Base-by-base conservation (phyloP, 1,140 invertebrate species). In the Diorhabda carinulata region DNA sequence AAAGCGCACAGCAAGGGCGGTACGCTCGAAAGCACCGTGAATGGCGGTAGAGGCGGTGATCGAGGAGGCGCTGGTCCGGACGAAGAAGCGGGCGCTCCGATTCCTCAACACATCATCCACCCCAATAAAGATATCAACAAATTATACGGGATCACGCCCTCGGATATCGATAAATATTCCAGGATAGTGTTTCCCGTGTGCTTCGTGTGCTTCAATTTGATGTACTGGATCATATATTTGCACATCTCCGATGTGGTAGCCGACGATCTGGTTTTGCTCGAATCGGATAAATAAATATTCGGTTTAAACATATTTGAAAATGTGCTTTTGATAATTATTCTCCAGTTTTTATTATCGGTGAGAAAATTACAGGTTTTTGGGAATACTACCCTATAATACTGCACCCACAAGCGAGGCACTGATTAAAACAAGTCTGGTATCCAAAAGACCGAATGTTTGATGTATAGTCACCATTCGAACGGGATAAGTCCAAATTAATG, bases 221-320 rank as follows among this genome's bases (percentile, higher is more conserved):
- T 96, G 94, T 97, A 98, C 83, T 98, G 95, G 95, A 96, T 97
- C 81, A 97, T 97, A 77, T 97, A 97, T 80, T 85, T 97, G 73
- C 94, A 97, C 86, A 96, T 97, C 79, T 96, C 93, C 76, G 94
- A 96, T 85, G 93, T 96, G 70, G 92, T 96, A 68, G 93, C 93
- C 79, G 93, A 96, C 80, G 94, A 96, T 86, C 85, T 96, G 80
- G 93, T 96, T 76, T 86, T 93, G 72, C 86, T 94, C 75, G 90
- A 90, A 82, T 90, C 92, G 78, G 91, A 92, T 78, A 90, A 91
- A 84, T 91, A 90, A 77, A 72, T 25, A 52, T n/a, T n/a, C 6
- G 47, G 2, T 52, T n/a, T 52, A 8, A 6, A 8, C n/a, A 6
- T 8, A 52, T 8, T 52, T 52, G n/a, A 52, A 52, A 52, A 52